A percentile compares a stretch with the other conserved stretches of the same genome.
Evolutionary conservation across 1,140 invertebrate genomes (phyloP).

Genomic region (Drosophila ercepeae): DNA sequence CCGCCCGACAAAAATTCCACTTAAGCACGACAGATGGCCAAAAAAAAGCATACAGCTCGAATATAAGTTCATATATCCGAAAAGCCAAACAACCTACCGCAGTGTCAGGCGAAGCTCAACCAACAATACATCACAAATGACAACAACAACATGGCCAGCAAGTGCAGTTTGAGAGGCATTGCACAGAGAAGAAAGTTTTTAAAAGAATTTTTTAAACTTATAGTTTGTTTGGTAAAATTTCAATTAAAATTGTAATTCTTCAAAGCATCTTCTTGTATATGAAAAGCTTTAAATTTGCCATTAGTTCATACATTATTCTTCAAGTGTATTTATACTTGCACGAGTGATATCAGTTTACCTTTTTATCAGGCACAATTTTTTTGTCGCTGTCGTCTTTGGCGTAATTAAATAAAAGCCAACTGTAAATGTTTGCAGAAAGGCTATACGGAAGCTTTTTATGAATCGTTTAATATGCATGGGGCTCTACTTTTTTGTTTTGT

Average conservation of each 20-base stretch:
- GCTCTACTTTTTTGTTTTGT: conserved; percentile 7
- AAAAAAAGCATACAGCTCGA: conserved; percentile 26
- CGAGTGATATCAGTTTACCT: conserved; percentile 45
- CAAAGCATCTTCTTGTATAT: no score
- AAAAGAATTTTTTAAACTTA: no score
- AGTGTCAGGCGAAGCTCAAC: conserved; percentile 63
- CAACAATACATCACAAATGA: conserved; percentile 40
- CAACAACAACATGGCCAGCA: conserved; percentile 31
- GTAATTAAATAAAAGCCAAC: conserved; percentile 72
- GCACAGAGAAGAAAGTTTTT: background rate
- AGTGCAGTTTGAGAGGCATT: conserved; percentile 23
- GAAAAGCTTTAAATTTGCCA: no score
- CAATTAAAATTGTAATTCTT: no score
- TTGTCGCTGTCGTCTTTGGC: conserved; percentile 16
- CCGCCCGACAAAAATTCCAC: conserved; percentile 36
- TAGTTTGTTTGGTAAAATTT: no score
- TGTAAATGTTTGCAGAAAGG: conserved; percentile 79
- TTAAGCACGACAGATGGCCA: conserved; percentile 54
- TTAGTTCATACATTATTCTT: no score
- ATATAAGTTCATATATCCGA: conserved; percentile 46
- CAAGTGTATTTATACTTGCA: background rate
- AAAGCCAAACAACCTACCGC: conserved; percentile 55
- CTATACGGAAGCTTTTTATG: conserved; percentile 77
- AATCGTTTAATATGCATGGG: conserved; percentile 48
- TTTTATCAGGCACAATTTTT: conserved; percentile 46